phyloP scores from a whole-genome alignment of 2,797 vertebrate species.

The Helicolenus hilgendorfi region DNA sequence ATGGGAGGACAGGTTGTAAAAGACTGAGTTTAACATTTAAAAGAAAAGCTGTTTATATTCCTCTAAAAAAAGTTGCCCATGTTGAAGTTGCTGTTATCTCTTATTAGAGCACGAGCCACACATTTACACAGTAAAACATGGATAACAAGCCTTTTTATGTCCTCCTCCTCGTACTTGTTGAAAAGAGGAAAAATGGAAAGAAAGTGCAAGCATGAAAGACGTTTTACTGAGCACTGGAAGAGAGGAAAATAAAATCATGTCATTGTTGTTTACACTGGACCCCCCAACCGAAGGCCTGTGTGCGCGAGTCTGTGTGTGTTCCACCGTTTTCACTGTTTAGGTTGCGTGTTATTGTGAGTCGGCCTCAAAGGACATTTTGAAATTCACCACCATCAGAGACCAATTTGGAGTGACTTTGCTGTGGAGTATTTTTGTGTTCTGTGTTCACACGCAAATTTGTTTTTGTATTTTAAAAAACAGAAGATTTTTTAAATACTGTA shows the following conservation, averaged over 20 bases:
- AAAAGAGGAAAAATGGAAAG: constrained; percentile 28
- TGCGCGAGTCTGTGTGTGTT: constrained; percentile 57
- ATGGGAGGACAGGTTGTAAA: not conserved
- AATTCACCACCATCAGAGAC: constrained; percentile 56
- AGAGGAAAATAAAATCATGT: constrained; percentile 73
- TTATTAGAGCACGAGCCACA: not conserved
- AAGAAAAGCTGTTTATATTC: constrained; percentile 1
- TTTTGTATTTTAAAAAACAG: not conserved
- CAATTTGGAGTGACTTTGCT: constrained; percentile 40
- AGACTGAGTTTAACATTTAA: not conserved
- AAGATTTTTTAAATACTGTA: not conserved
- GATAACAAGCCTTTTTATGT: not conserved
- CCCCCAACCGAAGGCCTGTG: constrained; percentile 33
- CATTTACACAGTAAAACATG: not conserved
- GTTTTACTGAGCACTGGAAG: constrained; percentile 38
- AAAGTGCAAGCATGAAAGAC: constrained; percentile 41
- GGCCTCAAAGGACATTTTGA: constrained; percentile 63
- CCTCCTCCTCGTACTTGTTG: not conserved
- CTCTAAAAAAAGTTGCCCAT: not conserved
- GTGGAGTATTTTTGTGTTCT: constrained; percentile 2
- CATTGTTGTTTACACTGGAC: constrained; percentile 70
- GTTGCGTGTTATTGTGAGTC: constrained; percentile 49
- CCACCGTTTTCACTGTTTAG: constrained; percentile 68
- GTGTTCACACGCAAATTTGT: not conserved
- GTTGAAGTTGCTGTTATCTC: not conserved